Evolutionary conservation across 2,888 invertebrate genomes (phyloP).

Genomic region (Cryptophagus acutangulus): DNA sequence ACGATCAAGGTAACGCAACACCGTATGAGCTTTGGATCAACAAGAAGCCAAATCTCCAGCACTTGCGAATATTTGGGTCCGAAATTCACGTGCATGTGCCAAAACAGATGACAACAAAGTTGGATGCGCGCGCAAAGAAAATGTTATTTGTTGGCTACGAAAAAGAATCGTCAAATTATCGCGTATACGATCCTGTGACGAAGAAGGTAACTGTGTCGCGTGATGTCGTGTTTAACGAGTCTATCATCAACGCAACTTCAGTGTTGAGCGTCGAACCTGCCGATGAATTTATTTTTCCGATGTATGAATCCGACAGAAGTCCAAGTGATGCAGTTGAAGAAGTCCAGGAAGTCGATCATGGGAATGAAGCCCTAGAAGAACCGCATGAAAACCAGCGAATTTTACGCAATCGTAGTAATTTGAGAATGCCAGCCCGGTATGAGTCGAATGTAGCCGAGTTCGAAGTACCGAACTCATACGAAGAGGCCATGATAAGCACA

Average conservation of each 20-base stretch:
- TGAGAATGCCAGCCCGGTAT: not conserved
- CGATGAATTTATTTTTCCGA: no score
- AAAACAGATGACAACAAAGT: constrained; percentile 13
- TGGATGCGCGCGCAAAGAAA: constrained; percentile 16
- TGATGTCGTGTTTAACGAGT: constrained; percentile 24
- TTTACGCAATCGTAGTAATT: not conserved
- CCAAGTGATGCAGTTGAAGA: no score
- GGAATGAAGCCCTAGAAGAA: no score
- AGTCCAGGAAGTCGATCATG: no score
- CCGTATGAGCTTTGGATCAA: constrained; percentile 22
- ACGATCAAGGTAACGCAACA: constrained; percentile 15
- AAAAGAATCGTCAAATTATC: constrained; percentile 22
- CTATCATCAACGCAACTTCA: constrained; percentile 13
- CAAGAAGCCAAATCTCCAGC: constrained; percentile 20
- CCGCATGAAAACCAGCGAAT: no score
- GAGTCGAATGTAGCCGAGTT: constrained; percentile 1
- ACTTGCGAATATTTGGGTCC: constrained; percentile 25
- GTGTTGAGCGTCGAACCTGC: constrained; percentile 3
- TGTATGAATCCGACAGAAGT: no score
- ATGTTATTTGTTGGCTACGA: constrained; percentile 21
- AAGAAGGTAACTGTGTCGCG: constrained; percentile 25
- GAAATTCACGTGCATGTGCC: constrained; percentile 15
- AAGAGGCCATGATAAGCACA: not conserved
- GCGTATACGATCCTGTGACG: constrained; percentile 22
- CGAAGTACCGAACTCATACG: constrained; percentile 3